These are phyloP conservation scores for Periophthalmus modestus DNA, from an alignment of 2,113 vertebrate genomes.

Conservation along the genomic window DNA sequence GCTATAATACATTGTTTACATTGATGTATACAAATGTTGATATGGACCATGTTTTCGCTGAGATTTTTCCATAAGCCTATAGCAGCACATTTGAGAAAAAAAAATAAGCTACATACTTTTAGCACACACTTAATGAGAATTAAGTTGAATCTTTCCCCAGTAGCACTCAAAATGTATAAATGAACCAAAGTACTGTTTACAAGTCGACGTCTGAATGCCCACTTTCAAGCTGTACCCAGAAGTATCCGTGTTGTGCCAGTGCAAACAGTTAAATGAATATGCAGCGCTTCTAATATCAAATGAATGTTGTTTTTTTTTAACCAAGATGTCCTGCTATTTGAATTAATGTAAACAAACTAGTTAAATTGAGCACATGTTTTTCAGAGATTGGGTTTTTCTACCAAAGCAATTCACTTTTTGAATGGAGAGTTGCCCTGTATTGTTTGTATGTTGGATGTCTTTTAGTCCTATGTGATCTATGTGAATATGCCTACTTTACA, in stretches of 20 bases:
- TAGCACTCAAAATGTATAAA: constrained; percentile 28
- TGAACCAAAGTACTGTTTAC: constrained; percentile 68
- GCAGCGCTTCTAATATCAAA: constrained; percentile 42
- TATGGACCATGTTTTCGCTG: constrained; percentile 1
- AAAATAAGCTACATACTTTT: not conserved
- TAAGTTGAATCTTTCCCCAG: not conserved
- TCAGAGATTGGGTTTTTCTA: constrained; percentile 57
- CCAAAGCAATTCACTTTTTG: constrained; percentile 70
- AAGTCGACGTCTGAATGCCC: constrained; percentile 65
- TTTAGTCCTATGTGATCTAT: constrained; percentile 39
- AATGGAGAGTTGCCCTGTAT: constrained; percentile 44
- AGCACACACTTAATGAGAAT: not conserved
- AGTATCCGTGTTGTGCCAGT: constrained; percentile 33
- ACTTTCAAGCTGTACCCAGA: constrained; percentile 55
- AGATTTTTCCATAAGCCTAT: not conserved
- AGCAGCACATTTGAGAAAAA: not conserved
- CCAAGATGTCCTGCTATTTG: constrained; percentile 23
- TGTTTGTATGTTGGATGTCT: constrained; percentile 62
- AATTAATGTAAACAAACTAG: constrained; percentile 44
- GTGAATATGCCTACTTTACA: constrained; percentile 48
- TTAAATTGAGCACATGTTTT: constrained; percentile 50
- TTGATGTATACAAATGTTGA: not conserved
- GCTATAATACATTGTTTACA: not conserved
- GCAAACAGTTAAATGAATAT: constrained; percentile 42
- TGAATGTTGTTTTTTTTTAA: constrained; percentile 47